Evolutionary conservation across 2,888 invertebrate species (phyloP), one percentile per base, ranked within the genome.

Genomic region (Caenorhabditis doughertyi): DNA sequence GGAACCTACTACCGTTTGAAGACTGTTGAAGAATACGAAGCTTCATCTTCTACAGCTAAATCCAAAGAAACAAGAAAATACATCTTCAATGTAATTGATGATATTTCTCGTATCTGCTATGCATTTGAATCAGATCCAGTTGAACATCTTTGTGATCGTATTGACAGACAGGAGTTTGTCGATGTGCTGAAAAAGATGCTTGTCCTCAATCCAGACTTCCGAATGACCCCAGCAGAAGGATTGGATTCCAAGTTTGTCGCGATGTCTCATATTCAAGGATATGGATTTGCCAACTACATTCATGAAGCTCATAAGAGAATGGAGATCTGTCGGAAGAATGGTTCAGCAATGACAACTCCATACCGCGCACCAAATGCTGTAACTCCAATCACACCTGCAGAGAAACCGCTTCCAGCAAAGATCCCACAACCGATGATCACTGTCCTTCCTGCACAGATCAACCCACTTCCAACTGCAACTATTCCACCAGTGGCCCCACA

Each of bases 31-130:
- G 99, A 99, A 93, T 97, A 98, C 93, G 98, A 99, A 93, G 95
- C 95, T 16, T 98, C 98, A 93, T 98, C 97, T 60, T 96, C 96
- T 85, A 49, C 68, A 16, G 97, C 97, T 90, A 98, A 98, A 93
- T 97, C 98, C 86, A 99, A 99, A 94, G 99, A 99, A 94, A 98
- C 98, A 4, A 94, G 99, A 91, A 99, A 99, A 93, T 99, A 99
- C 93, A 98, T 99, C 91, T 99, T 99, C 93, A 98, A 98, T 93
- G 97, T 97, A 93, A 94, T 99, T 89, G 99, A 99, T 92, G 99
- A 99, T 92, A 98, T 99, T 92, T 92, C 92, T 56, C 92, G 92
- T 90, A 93, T 93, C 86, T 81, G 84, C 39, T 79, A 79, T 35
- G 60, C 44, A 13, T 73, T 76, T 29, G 84, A 86, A 49, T 76